Conservation (phyloP, 1,140 invertebrate species). For the Druon quercuslanigerum region DNA sequence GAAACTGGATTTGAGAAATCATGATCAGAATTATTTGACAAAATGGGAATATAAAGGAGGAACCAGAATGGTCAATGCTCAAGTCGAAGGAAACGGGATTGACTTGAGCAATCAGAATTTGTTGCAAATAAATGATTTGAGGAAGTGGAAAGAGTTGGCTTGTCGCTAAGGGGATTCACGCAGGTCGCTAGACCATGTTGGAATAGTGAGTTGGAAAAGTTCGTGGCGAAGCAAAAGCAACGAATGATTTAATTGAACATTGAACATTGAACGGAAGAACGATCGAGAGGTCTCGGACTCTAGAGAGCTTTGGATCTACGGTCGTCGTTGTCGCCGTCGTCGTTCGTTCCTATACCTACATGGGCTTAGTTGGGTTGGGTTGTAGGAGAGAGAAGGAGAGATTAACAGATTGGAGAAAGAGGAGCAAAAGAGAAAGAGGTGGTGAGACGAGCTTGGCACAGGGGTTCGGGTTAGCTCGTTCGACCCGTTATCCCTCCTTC, state of each 20-base stretch:
- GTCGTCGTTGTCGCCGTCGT: background rate
- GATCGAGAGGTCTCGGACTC: background rate
- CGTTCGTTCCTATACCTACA: background rate
- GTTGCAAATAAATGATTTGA: conserved; percentile 22
- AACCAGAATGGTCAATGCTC: conserved; percentile 9
- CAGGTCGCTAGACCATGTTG: conserved; percentile 32
- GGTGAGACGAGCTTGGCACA: conserved; percentile 48
- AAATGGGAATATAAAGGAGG: background rate
- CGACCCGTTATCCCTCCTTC: conserved; percentile 74
- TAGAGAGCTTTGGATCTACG: conserved; percentile 14
- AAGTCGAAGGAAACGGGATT: conserved; percentile 13
- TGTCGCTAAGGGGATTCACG: conserved; percentile 27
- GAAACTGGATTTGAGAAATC: background rate
- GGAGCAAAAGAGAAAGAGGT: conserved; percentile 38
- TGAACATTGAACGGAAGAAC: background rate
- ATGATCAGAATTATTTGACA: conserved; percentile 6
- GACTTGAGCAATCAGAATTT: conserved; percentile 6
- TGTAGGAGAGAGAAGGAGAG: conserved; percentile 31
- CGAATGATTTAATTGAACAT: background rate
- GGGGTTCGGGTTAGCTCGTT: conserved; percentile 74
- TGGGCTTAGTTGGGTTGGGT: conserved; percentile 37
- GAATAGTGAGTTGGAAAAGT: conserved; percentile 26
- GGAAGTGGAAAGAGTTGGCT: conserved; percentile 17
- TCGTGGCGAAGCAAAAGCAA: conserved; percentile 33
- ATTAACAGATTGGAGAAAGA: conserved; percentile 38